Percentiles rank a stretch among this genome's conserved stretches.
Conservation (phyloP, 2,113 vertebrate genomes). For the Varanus salvator region DNA sequence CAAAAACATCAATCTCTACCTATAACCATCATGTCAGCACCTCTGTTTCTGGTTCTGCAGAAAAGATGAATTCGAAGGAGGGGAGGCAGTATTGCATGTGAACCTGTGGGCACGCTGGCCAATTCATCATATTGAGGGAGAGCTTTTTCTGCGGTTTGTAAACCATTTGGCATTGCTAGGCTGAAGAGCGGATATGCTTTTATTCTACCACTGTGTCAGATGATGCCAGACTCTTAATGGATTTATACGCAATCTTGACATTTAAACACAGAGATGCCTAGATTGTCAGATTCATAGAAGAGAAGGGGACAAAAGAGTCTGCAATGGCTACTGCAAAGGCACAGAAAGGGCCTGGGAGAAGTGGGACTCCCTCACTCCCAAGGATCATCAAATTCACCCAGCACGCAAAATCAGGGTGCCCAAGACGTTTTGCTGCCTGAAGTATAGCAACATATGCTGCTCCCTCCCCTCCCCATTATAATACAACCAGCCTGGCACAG, state of each 20-base stretch:
- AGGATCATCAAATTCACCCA: neutral
- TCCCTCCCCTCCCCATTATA: no score
- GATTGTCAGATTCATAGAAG: neutral
- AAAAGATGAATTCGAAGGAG: neutral
- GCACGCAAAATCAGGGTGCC: no score
- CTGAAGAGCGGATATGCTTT: no score
- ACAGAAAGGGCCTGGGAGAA: neutral
- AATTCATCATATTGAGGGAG: neutral
- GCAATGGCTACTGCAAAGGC: neutral
- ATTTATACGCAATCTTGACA: neutral
- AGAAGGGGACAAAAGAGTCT: neutral
- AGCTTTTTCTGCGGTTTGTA: neutral
- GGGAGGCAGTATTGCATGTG: neutral
- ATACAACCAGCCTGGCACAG: no score
- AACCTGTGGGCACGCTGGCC: neutral
- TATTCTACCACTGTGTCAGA: no score
- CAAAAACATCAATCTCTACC: neutral
- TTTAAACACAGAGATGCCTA: neutral
- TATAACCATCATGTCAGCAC: neutral
- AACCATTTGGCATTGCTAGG: neutral
- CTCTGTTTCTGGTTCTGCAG: neutral
- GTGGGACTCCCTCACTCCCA: neutral
- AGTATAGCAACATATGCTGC: no score
- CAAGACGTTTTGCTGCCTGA: no score
- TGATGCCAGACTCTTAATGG: neutral